A percentile compares a stretch with the other conserved stretches of the same genome.
phyloP scores from a whole-genome alignment of 2,797 vertebrate species.

The Spinus olivaceus region DNA sequence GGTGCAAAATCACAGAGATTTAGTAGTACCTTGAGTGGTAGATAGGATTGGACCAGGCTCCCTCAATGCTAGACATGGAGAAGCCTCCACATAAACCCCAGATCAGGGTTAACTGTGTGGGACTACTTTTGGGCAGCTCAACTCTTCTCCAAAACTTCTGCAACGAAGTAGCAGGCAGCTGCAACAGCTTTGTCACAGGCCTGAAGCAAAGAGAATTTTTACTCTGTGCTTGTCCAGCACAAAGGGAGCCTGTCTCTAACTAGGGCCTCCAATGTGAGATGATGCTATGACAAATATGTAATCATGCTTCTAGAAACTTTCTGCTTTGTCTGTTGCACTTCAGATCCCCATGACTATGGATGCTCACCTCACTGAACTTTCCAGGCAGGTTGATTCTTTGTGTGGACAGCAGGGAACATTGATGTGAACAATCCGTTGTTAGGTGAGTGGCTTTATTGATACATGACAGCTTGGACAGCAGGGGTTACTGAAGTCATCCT shows the following conservation, averaged over 20 bases:
- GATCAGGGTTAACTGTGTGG: background rate
- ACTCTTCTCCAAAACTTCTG: background rate
- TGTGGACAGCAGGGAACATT: background rate
- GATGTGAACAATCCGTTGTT: background rate
- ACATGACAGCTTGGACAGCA: conserved; percentile 19
- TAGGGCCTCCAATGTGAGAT: background rate
- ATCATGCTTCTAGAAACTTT: background rate
- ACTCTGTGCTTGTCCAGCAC: background rate
- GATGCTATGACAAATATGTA: background rate
- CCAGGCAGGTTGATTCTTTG: background rate
- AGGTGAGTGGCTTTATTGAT: conserved; percentile 12
- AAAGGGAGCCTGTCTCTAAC: background rate
- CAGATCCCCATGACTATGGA: background rate
- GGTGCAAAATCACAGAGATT: background rate
- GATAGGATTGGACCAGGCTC: background rate
- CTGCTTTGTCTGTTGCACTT: background rate
- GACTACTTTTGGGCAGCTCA: background rate
- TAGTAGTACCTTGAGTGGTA: background rate
- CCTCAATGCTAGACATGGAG: background rate
- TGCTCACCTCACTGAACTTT: background rate
- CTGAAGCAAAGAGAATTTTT: background rate
- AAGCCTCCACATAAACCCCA: background rate
- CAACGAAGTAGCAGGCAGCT: background rate
- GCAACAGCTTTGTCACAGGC: background rate
- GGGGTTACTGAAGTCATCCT: background rate